A percentile compares a stretch with the other conserved stretches of the same genome.
These are phyloP conservation scores for Charanyca ferruginea DNA, from an alignment of 2,888 invertebrate genomes.

Conservation along the genomic window DNA sequence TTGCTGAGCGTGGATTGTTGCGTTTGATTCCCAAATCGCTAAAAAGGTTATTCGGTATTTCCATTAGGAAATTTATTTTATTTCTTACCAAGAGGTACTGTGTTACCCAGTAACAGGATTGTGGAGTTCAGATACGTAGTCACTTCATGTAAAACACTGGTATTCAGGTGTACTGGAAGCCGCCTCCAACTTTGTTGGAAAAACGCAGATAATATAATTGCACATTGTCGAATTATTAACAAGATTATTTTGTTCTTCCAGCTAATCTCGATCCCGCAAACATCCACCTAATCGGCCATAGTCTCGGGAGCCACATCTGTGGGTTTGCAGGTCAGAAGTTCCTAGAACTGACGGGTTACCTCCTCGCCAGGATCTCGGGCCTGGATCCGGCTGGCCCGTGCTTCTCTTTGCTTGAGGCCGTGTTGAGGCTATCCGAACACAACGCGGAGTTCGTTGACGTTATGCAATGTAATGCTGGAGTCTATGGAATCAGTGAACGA, in stretches of 20 bases:
- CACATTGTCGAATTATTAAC: background rate
- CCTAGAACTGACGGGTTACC: constrained; percentile 70
- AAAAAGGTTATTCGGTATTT: too few relatives aligned
- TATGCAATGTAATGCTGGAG: constrained; percentile 82
- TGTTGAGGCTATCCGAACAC: constrained; percentile 69
- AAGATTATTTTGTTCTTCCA: constrained; percentile 55
- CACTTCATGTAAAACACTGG: too few relatives aligned
- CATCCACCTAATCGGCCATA: constrained; percentile 86
- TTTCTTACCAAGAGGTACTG: too few relatives aligned
- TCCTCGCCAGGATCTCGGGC: constrained; percentile 79
- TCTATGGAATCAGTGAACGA: constrained; percentile 76
- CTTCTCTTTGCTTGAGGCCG: constrained; percentile 76
- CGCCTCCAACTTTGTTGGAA: too few relatives aligned
- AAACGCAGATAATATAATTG: too few relatives aligned
- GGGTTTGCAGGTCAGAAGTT: constrained; percentile 82
- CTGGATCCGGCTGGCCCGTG: constrained; percentile 88
- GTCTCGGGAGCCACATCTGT: constrained; percentile 84
- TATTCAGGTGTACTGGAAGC: too few relatives aligned
- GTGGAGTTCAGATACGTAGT: too few relatives aligned
- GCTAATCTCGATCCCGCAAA: constrained; percentile 74
- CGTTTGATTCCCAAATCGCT: too few relatives aligned
- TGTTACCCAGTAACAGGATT: too few relatives aligned
- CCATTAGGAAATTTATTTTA: too few relatives aligned
- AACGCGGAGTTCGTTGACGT: constrained; percentile 83
- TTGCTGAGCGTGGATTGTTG: too few relatives aligned